Base-by-base conservation (phyloP, 2,113 vertebrate species). In the Tor tambroides region DNA sequence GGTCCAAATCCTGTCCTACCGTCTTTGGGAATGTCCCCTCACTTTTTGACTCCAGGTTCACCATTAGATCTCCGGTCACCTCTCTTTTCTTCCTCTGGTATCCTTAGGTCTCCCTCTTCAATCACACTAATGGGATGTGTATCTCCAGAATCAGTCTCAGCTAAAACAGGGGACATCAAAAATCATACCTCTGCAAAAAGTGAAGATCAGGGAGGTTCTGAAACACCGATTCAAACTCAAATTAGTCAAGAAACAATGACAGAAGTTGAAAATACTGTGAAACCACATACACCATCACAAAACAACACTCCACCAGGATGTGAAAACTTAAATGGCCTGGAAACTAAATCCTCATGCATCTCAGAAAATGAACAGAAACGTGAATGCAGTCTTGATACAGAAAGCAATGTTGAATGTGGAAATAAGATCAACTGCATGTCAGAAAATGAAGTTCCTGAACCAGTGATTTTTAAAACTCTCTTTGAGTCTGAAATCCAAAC, bases 1-100 rank as follows among this genome's bases (percentile, higher is more conserved):
- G 46, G 46, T 46, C 80, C 83, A 28, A 41, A 69, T 38, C 19
- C 74, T 17, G 46, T 61, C 17, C 61, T 90, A 7, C 72, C 87
- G 26, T 87, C 85, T 30, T 69, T 80, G 14, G 85, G 74, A 17
- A 63, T n/a, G n/a, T 86, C 69, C 19, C 86, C 87, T 32, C 65
- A 56, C 41, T 46, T 30, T 69, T 35, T 30, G n/a, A 59, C 49
- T 28, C 56, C 46, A 5, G 41, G 74, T 46, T 61, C 86, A 46
- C 84, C 41, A 1, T 63, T 77, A 43, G 43, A 54, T 12, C 49
- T 38, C 15, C 49, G 26, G 2, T 15, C 41, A 23, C 59, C 28
- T 11, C 74, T 54, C 30, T 35, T 51, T 46, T 61, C 38, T 21
- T 56, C 81, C 4, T 35, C 81, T 65, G 35, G 41, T n/a, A n/a